Percentiles rank a stretch among this genome's conserved stretches.
phyloP scores from a whole-genome alignment of 2,888 invertebrate species.

The Hymenopus coronatus region DNA sequence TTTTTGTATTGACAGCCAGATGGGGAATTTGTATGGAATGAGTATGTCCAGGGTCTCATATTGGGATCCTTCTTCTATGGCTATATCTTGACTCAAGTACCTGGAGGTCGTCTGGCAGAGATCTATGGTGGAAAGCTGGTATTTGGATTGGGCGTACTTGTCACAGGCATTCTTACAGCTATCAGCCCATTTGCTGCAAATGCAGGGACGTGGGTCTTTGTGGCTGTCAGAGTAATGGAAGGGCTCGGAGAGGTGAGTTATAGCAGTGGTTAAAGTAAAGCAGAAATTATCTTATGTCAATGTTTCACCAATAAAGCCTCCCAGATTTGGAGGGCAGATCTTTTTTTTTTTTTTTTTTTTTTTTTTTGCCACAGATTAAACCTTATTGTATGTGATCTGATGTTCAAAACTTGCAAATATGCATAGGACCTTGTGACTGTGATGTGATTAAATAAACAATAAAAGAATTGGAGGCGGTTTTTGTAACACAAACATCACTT shows the following conservation, averaged over 20 bases:
- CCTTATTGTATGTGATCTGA: no score
- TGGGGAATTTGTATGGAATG: slow-evolving; percentile 77
- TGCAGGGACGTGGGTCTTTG: slow-evolving; percentile 60
- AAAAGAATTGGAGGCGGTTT: no score
- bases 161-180: slow-evolving; percentile 79
- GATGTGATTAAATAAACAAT: no score
- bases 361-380: no score
- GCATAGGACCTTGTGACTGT: no score
- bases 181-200: slow-evolving; percentile 79
- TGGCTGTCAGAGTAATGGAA: slow-evolving; percentile 72
- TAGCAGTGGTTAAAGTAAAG: background rate
- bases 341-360: no score
- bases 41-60: slow-evolving; percentile 74
- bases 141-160: slow-evolving; percentile 75
- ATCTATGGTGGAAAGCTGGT: slow-evolving; percentile 83
- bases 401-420: no score
- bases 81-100: slow-evolving; percentile 77
- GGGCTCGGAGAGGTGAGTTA: slow-evolving; percentile 72
- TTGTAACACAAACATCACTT: no score
- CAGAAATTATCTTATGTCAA: no score
- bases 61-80: slow-evolving; percentile 82
- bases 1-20: slow-evolving; percentile 50
- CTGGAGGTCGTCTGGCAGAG: slow-evolving; percentile 81
- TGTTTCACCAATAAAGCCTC: no score
- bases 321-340: no score